These are phyloP conservation scores for Dinoponera quadriceps DNA, from an alignment of 1,140 invertebrate genomes.

Conservation along the genomic window DNA sequence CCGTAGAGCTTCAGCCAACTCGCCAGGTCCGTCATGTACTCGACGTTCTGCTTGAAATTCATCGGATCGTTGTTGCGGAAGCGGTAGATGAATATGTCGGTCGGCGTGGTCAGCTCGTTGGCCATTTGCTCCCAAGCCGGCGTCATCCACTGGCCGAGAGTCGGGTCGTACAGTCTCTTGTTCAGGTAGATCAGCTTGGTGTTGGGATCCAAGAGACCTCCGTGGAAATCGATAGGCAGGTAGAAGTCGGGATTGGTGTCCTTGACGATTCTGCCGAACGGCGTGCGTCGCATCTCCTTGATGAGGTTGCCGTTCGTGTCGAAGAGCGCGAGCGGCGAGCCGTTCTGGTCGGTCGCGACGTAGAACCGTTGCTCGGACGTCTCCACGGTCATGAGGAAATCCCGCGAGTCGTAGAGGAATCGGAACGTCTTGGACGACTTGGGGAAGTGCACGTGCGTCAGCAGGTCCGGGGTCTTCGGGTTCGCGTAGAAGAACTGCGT, in stretches of 20 bases:
- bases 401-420: constrained; percentile 94
- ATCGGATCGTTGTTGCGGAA: constrained; percentile 97
- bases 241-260: constrained; percentile 97
- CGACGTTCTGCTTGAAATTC: constrained; percentile 91
- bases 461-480: constrained; percentile 91
- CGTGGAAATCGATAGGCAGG: constrained; percentile 96
- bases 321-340: constrained; percentile 95
- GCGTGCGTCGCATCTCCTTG: constrained; percentile 96
- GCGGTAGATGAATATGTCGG: constrained; percentile 95
- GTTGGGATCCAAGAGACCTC: constrained; percentile 93
- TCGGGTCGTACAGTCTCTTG: constrained; percentile 95
- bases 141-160: constrained; percentile 97
- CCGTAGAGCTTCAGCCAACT: constrained; percentile 96
- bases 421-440: constrained; percentile 92
- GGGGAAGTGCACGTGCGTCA: constrained; percentile 97
- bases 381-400: constrained; percentile 93
- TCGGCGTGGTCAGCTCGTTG: constrained; percentile 92
- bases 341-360: constrained; percentile 96
- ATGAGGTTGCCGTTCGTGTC: constrained; percentile 95
- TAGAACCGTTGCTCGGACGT: constrained; percentile 94
- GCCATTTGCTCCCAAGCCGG: constrained; percentile 95
- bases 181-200: constrained; percentile 94
- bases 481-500: constrained; percentile 98
- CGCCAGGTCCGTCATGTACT: constrained; percentile 93
- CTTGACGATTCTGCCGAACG: constrained; percentile 95